phyloP scores from a whole-genome alignment of 1,140 invertebrate species.

The Heliconius himera region DNA sequence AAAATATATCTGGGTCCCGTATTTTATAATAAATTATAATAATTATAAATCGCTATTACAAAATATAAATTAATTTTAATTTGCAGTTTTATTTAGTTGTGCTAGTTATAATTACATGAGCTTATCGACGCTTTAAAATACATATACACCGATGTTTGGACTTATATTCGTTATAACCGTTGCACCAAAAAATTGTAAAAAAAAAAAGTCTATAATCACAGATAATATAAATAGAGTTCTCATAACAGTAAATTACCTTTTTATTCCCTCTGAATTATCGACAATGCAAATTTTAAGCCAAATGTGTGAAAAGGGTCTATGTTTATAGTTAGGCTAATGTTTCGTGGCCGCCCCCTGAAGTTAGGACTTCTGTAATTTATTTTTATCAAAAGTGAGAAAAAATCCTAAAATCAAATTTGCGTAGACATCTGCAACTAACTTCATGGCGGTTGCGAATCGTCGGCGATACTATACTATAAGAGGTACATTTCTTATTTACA shows the following conservation, averaged over 20 bases:
- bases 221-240: background rate
- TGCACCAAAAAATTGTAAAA: constrained; percentile 10
- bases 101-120: constrained; percentile 60
- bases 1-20: constrained; percentile 1
- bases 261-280: background rate
- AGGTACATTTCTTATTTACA: background rate
- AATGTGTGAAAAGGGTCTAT: background rate
- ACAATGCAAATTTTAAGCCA: background rate
- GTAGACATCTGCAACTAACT: too few species aligned
- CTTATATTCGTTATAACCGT: background rate
- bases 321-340: too few species aligned
- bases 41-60: background rate
- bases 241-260: background rate
- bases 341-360: too few species aligned
- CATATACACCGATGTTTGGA: background rate
- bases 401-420: background rate
- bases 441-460: too few species aligned
- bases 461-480: background rate
- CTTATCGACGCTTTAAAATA: constrained; percentile 66
- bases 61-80: background rate
- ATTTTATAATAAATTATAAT: constrained; percentile 2
- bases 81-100: constrained; percentile 9
- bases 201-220: constrained; percentile 8
- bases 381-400: too few species aligned
- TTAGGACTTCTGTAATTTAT: too few species aligned